Conservation (phyloP, 2,797 vertebrate species). For the Argentina silus region DNA sequence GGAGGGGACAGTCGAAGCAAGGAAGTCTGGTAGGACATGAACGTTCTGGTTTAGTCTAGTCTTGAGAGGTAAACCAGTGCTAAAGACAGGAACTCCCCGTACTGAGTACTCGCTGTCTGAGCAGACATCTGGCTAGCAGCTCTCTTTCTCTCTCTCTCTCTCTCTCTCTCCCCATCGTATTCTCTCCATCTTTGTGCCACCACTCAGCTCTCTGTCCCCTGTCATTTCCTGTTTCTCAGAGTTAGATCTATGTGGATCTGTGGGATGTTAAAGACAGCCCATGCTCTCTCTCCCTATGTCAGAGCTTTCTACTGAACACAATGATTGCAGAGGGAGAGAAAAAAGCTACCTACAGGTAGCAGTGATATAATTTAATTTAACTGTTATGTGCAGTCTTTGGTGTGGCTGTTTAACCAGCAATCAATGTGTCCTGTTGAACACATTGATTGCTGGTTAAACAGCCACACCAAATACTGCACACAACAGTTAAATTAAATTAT, state of each 20-base stretch:
- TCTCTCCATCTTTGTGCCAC: conserved; percentile 12
- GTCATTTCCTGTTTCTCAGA: conserved; percentile 13
- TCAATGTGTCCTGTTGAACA: too few relatives aligned
- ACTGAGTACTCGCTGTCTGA: conserved; percentile 11
- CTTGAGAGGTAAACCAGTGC: too few relatives aligned
- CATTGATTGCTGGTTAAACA: too few relatives aligned
- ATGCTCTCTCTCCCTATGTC: not conserved
- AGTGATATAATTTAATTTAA: too few relatives aligned
- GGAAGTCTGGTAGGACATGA: too few relatives aligned
- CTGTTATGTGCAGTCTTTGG: too few relatives aligned
- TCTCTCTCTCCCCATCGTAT: not conserved
- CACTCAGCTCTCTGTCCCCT: conserved; percentile 6
- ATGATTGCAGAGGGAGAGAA: not conserved
- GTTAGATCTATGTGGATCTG: conserved; percentile 8
- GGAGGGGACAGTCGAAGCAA: too few relatives aligned
- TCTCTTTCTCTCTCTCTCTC: conserved; percentile 33
- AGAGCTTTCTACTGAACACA: not conserved
- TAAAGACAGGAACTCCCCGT: too few relatives aligned
- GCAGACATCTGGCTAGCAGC: conserved; percentile 68
- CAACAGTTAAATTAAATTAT: too few relatives aligned
- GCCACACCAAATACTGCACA: too few relatives aligned
- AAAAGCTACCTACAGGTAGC: not conserved
- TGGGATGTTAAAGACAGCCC: conserved; percentile 2
- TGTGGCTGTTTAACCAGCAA: too few relatives aligned
- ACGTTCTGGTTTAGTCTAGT: too few relatives aligned